Conservation (phyloP, 2,113 vertebrate species). For the Clarias gariepinus region DNA sequence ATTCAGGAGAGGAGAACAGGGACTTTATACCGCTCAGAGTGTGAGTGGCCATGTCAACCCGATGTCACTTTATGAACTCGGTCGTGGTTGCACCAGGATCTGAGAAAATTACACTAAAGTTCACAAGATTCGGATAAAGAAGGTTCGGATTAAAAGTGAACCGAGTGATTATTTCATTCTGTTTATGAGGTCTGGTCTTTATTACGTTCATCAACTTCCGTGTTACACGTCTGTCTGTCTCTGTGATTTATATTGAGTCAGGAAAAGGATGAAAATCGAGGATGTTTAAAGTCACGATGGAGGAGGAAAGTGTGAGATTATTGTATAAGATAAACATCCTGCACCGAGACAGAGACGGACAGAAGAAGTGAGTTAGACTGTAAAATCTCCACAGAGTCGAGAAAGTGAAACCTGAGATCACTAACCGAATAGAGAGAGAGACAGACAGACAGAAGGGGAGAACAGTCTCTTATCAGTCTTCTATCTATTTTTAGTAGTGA, state of each 20-base stretch:
- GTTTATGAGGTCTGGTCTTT: neutral
- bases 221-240: conserved; percentile 21
- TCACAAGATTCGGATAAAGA: neutral
- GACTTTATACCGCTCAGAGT: neutral
- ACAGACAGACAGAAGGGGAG: conserved; percentile 3
- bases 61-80: neutral
- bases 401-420: conserved; percentile 3
- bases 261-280: conserved; percentile 8
- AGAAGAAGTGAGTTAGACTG: conserved; percentile 6
- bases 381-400: conserved; percentile 28
- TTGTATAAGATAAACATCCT: neutral
- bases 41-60: neutral
- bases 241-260: conserved; percentile 48
- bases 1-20: neutral
- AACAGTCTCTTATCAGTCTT: conserved; percentile 61
- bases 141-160: neutral
- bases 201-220: neutral
- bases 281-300: conserved; percentile 27
- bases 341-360: conserved; percentile 18
- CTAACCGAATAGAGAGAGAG: conserved; percentile 28
- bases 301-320: conserved; percentile 7
- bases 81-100: too few species aligned
- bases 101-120: neutral
- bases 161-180: neutral
- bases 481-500: conserved; percentile 68